Evolutionary conservation across 2,888 invertebrate genomes (phyloP).

Genomic region (Drosophila sordidula): DNA sequence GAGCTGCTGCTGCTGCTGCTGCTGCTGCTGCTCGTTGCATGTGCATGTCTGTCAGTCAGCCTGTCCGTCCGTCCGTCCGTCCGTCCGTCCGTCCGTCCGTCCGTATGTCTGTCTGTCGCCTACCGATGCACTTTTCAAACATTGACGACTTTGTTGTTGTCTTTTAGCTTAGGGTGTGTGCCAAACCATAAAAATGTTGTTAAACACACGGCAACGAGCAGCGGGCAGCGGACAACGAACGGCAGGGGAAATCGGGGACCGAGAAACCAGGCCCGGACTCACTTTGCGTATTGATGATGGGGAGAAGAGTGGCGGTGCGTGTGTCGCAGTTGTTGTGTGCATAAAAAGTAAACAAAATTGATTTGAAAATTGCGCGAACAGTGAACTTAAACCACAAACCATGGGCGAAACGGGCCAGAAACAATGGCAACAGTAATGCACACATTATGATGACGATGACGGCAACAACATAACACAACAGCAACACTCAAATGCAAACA

Average conservation of each 20-base stretch:
- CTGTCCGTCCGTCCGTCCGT: conserved; percentile 1
- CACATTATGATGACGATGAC: conserved; percentile 65
- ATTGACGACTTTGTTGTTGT: conserved; percentile 51
- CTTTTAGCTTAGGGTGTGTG: conserved; percentile 79
- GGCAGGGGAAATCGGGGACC: too few species aligned
- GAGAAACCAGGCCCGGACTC: neutral
- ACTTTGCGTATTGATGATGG: conserved; percentile 2
- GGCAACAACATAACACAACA: conserved; percentile 45
- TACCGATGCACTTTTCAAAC: conserved; percentile 56
- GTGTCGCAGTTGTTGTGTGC: conserved; percentile 60
- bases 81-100: conserved; percentile 14
- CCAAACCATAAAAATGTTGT: conserved; percentile 84
- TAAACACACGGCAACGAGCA: conserved; percentile 68
- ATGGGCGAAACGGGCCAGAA: conserved; percentile 16
- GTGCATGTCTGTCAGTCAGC: conserved; percentile 22
- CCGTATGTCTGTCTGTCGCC: conserved; percentile 22
- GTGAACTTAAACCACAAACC: conserved; percentile 51
- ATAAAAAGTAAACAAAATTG: conserved; percentile 82
- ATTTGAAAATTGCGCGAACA: conserved; percentile 80
- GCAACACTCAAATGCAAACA: conserved; percentile 30
- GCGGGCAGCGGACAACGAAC: too few species aligned
- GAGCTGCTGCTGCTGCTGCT: conserved; percentile 29
- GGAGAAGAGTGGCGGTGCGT: conserved; percentile 72
- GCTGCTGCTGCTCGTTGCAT: conserved; percentile 12
- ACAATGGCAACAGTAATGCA: conserved; percentile 49